Evolutionary conservation across 2,888 invertebrate species (phyloP).

Genomic region (Amitus sp.): DNA sequence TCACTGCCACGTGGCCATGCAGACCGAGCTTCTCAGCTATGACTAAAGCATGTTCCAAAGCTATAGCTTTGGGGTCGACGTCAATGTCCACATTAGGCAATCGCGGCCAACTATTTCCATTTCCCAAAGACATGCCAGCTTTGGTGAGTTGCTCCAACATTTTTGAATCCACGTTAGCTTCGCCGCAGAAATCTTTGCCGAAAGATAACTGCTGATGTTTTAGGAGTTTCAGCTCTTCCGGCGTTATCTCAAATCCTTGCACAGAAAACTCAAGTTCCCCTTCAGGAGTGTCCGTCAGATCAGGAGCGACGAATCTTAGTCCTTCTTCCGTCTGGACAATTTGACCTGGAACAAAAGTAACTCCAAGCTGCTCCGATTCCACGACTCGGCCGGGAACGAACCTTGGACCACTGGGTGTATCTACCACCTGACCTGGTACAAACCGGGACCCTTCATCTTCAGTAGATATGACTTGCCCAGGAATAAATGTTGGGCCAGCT

Average conservation of each 20-base stretch:
- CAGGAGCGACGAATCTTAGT: constrained; percentile 76
- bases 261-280: constrained; percentile 76
- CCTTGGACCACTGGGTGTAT: constrained; percentile 75
- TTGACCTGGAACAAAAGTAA: constrained; percentile 68
- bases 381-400: constrained; percentile 69
- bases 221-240: constrained; percentile 65
- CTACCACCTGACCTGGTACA: constrained; percentile 76
- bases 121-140: constrained; percentile 75
- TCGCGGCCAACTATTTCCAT: constrained; percentile 71
- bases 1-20: constrained; percentile 61
- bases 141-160: constrained; percentile 75
- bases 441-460: constrained; percentile 69
- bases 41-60: constrained; percentile 57
- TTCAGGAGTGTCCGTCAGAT: constrained; percentile 74
- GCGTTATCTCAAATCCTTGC: constrained; percentile 73
- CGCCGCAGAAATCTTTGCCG: constrained; percentile 65
- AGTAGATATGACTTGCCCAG: constrained; percentile 78
- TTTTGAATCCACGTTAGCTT: constrained; percentile 73
- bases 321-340: constrained; percentile 68
- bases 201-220: constrained; percentile 61
- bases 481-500: constrained; percentile 80
- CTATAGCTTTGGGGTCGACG: constrained; percentile 60
- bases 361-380: constrained; percentile 65
- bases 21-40: constrained; percentile 61
- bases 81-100: constrained; percentile 72